Percentiles rank a stretch among this genome's conserved stretches.
phyloP scores from a whole-genome alignment of 2,113 vertebrate species.

The Anseranas semipalmata region DNA sequence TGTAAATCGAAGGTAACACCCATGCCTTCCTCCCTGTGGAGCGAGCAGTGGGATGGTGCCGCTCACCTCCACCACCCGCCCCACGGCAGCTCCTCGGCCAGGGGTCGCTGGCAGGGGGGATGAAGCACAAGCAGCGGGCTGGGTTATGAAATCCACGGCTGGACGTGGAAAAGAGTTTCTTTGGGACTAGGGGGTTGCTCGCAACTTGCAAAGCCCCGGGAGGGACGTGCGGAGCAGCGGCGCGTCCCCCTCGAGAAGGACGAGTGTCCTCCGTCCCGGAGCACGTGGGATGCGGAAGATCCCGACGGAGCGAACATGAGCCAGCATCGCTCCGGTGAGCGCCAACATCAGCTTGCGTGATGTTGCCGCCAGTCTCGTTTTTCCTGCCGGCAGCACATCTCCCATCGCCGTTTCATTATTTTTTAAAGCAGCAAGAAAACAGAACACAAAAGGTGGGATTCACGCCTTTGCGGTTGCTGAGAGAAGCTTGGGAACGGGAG shows the following conservation, averaged over 20 bases:
- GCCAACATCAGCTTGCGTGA: background rate
- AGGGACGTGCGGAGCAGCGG: no score
- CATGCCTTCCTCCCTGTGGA: background rate
- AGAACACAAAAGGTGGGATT: background rate
- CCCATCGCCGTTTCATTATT: background rate
- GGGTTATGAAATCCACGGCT: no score
- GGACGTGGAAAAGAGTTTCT: background rate
- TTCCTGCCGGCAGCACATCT: background rate
- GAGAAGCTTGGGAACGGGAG: background rate
- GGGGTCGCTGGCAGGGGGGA: no score
- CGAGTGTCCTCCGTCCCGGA: no score
- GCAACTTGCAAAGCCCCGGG: background rate
- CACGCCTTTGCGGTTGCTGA: background rate
- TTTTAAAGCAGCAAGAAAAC: background rate
- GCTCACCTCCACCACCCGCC: background rate
- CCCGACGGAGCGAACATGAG: accelerated
- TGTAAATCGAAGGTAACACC: no score
- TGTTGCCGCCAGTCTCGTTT: background rate
- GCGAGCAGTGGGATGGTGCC: background rate
- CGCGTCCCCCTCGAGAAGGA: no score
- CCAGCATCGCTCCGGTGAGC: background rate
- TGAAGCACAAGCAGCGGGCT: no score
- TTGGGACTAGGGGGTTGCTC: background rate
- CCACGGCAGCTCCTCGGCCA: background rate
- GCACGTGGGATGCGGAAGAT: background rate